Base-by-base conservation (phyloP, 2,113 vertebrate genomes). In the Phainopepla nitens region DNA sequence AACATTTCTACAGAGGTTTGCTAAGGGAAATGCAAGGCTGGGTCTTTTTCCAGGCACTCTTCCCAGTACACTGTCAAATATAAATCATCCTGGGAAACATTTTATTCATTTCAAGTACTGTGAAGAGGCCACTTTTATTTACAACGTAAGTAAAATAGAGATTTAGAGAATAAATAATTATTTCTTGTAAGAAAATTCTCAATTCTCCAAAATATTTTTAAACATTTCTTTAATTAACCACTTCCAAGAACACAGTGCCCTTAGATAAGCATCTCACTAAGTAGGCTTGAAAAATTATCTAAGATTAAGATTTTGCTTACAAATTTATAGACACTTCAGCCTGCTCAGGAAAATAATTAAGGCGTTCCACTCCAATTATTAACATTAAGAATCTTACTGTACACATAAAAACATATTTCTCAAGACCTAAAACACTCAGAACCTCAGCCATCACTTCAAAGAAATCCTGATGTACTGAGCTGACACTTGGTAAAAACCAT, bases 81-180 rank as follows among this genome's bases (percentile, higher is more conserved):
- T 92, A 93, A 97, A 90, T 93, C 64, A 89, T 44, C n/a, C 68
- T 89, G 82, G 79, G 92, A 96, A 96, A 88, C 44, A 93, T 96
- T 86, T 91, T 86, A 78, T 62, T 93, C 29, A 82, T 72, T 80
- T 83, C 45, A 91, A 90, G 82, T 77, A 83, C 58, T 66, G 17
- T 9, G 2, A 80, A 61, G 45, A 90, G 54, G 78, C 13, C 65
- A 39, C 39, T 93, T 89, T 70, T 90, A 84, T 94, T 94, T 94
- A 85, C 62, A 95, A 21, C 9, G 3, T 31, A 92, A 62, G 60
- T 73, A 70, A 94, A 93, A 75, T 3, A 88, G 78, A 58, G 39
- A 72, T 53, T 51, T 73, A 80, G 53, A 70, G 66, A 39, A 85
- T 31, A 85, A 89, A 87, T 35, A 92, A 94, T 39, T 39, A 91